These are phyloP conservation scores for Poeciliopsis paucimaculata DNA, from an alignment of 2,797 vertebrate genomes.

Conservation along the genomic window DNA sequence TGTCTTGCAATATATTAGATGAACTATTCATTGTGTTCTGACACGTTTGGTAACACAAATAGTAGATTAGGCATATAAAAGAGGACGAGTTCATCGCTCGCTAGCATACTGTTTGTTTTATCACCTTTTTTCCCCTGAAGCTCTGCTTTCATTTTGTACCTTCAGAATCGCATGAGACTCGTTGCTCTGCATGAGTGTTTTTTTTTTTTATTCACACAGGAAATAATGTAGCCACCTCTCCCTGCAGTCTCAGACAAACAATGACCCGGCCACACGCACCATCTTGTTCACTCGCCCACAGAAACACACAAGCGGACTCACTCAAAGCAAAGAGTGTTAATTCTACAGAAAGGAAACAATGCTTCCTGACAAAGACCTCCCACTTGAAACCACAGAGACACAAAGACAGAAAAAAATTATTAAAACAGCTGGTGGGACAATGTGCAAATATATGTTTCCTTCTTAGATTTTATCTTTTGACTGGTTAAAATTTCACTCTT, in stretches of 20 bases:
- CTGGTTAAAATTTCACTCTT: neutral
- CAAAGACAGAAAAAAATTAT: neutral
- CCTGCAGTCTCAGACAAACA: neutral
- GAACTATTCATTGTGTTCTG: neutral
- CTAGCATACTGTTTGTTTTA: neutral
- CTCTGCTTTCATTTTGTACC: neutral
- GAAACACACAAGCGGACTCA: slow-evolving; percentile 9
- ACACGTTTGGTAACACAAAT: neutral
- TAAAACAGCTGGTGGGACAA: neutral
- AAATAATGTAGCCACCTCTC: slow-evolving; percentile 8
- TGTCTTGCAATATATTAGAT: neutral
- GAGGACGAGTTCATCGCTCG: neutral
- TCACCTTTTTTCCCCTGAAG: neutral
- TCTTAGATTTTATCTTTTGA: neutral
- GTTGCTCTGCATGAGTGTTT: neutral
- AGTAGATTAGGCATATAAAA: neutral
- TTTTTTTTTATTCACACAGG: slow-evolving; percentile 6
- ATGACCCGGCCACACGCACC: neutral
- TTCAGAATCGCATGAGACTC: neutral
- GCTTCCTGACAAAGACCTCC: slow-evolving; percentile 59
- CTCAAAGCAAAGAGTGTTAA: neutral
- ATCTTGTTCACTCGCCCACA: neutral
- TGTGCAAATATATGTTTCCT: neutral
- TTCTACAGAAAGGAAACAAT: slow-evolving; percentile 55
- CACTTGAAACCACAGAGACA: slow-evolving; percentile 43